Conservation (phyloP, 2,888 invertebrate species). For the Ormyrus pomaceus region DNA sequence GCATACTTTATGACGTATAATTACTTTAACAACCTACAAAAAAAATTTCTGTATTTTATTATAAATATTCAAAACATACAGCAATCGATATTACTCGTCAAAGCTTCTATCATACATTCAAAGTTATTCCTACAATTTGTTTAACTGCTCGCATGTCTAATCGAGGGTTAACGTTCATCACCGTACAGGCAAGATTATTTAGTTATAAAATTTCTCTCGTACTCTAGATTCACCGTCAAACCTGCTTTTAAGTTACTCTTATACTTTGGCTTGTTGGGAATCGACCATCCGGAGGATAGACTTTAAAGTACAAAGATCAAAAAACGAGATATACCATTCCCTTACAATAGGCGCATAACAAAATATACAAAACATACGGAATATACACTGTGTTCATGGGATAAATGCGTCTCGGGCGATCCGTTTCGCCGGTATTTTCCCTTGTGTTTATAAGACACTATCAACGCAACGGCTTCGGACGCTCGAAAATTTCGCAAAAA, state of each 20-base stretch:
- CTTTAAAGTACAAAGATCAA: conserved; percentile 50
- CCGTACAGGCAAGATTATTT: conserved; percentile 50
- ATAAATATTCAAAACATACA: conserved; percentile 31
- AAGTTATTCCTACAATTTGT: conserved; percentile 30
- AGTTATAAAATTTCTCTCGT: conserved; percentile 35
- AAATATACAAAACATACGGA: conserved; percentile 67
- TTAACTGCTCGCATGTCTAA: conserved; percentile 36
- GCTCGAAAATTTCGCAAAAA: conserved; percentile 28
- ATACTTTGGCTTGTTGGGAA: conserved; percentile 41
- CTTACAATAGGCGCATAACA: conserved; percentile 60
- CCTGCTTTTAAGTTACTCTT: conserved; percentile 34
- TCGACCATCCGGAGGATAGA: conserved; percentile 39
- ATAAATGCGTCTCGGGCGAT: conserved; percentile 60
- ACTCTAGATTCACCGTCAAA: conserved; percentile 34
- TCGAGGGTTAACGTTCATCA: conserved; percentile 49
- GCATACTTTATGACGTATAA: conserved; percentile 22
- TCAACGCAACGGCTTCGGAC: conserved; percentile 34
- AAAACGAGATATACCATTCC: conserved; percentile 52
- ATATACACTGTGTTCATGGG: conserved; percentile 61
- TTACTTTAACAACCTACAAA: conserved; percentile 29
- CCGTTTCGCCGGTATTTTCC: conserved; percentile 49
- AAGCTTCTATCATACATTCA: conserved; percentile 21
- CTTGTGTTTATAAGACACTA: conserved; percentile 27
- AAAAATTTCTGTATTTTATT: conserved; percentile 16
- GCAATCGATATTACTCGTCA: conserved; percentile 23